These are phyloP conservation scores for Cephus runcator DNA, from an alignment of 2,888 invertebrate species.

Conservation along the genomic window DNA sequence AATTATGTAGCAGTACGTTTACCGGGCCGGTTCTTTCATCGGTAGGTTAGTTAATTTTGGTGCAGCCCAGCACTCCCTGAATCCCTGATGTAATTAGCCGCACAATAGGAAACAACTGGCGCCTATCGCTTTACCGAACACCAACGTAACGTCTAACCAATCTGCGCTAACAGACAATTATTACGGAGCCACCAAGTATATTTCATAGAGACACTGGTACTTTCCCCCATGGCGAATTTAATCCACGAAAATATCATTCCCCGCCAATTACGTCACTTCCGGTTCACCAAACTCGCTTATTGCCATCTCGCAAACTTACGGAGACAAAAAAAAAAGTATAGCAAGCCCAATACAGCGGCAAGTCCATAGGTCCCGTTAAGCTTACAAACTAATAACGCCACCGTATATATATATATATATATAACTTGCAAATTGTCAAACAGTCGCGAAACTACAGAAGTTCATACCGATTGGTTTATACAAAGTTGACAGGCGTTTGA, in stretches of 20 bases:
- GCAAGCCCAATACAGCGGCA: not conserved
- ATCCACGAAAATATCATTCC: not conserved
- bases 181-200: constrained; percentile 45
- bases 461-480: constrained; percentile 19
- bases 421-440: not conserved
- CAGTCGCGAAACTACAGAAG: not conserved
- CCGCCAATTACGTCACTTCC: too few species aligned
- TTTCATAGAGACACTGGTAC: not conserved
- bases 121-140: constrained; percentile 37
- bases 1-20: constrained; percentile 16
- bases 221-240: not conserved
- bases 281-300: too few species aligned
- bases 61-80: constrained; percentile 42
- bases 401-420: not conserved
- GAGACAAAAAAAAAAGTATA: too few species aligned
- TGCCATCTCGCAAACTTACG: not conserved
- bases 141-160: constrained; percentile 48
- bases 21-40: constrained; percentile 47
- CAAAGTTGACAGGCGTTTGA: constrained; percentile 4
- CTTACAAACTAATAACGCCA: not conserved
- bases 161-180: constrained; percentile 50
- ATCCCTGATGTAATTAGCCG: constrained; percentile 60
- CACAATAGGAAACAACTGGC: constrained; percentile 58
- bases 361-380: not conserved
- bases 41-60: constrained; percentile 59